phyloP scores from a whole-genome alignment of 2,797 vertebrate genomes.

The Okamejei kenojei region DNA sequence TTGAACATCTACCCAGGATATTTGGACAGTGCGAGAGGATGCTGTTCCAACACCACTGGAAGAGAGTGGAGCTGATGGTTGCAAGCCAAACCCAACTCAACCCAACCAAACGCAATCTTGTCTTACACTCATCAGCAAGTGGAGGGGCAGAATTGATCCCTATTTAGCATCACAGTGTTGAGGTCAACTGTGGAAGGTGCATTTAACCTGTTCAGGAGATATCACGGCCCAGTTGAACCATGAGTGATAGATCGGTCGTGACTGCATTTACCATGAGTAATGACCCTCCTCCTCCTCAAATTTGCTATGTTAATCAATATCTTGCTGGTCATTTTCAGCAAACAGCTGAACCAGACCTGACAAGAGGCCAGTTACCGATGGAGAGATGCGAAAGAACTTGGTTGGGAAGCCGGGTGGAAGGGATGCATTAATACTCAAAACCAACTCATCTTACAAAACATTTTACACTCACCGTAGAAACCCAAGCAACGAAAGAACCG shows the following conservation, averaged over 20 bases:
- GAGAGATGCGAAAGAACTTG: not conserved
- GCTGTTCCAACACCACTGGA: not conserved
- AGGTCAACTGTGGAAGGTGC: not conserved
- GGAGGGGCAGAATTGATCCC: too few relatives aligned
- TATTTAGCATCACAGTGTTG: not conserved
- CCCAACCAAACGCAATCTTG: not conserved
- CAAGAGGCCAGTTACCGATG: not conserved
- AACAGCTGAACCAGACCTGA: not conserved
- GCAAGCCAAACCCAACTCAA: not conserved
- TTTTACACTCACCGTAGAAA: not conserved
- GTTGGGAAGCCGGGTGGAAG: not conserved
- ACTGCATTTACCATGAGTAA: not conserved
- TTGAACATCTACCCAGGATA: too few relatives aligned
- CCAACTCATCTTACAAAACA: not conserved
- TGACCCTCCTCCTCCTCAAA: not conserved
- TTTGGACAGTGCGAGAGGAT: not conserved
- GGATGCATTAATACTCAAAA: not conserved
- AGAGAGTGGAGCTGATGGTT: not conserved
- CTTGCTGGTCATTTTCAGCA: not conserved
- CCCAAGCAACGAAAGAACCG: not conserved
- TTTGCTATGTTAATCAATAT: not conserved
- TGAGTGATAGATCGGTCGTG: not conserved
- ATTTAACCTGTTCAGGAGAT: not conserved
- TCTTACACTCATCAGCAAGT: not conserved
- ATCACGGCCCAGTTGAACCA: not conserved